Evolutionary conservation across 2,113 vertebrate genomes (phyloP).

Genomic region (Columba janthina): DNA sequence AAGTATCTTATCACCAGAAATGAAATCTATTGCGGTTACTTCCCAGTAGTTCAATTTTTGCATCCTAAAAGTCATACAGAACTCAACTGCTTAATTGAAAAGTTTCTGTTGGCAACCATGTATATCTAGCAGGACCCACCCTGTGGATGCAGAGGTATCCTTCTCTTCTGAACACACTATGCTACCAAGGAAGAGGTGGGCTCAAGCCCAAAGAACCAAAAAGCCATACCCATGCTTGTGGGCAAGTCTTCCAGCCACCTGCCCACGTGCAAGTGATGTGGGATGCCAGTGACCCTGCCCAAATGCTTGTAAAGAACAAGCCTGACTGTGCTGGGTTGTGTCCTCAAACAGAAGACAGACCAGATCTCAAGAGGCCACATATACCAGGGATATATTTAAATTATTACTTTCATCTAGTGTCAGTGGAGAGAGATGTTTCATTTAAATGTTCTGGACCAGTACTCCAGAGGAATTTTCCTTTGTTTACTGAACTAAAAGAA

Average conservation of each 20-base stretch:
- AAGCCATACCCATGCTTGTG: not conserved
- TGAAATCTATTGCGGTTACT: not conserved
- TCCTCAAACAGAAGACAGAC: not conserved
- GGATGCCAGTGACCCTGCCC: not conserved
- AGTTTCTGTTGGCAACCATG: not conserved
- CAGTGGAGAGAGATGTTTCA: not conserved
- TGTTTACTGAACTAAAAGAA: not conserved
- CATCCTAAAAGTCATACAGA: not conserved
- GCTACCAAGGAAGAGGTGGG: not conserved
- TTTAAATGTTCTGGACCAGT: not conserved
- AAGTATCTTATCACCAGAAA: not conserved
- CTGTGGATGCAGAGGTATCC: not conserved
- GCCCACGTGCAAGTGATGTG: not conserved
- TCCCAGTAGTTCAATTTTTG: not conserved
- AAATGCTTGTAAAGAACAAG: accelerated
- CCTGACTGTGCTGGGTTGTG: not conserved
- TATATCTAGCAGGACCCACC: not conserved
- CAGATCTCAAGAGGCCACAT: not conserved
- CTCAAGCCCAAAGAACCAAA: not conserved
- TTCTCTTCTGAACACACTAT: not conserved
- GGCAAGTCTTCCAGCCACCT: not conserved
- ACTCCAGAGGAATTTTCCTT: not conserved
- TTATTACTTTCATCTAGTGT: not conserved
- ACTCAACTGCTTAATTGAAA: not conserved
- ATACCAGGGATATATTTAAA: not conserved